A percentile compares a stretch with the other conserved stretches of the same genome.
Conservation (phyloP, 2,888 invertebrate species). For the Pyrrhosoma nymphula region DNA sequence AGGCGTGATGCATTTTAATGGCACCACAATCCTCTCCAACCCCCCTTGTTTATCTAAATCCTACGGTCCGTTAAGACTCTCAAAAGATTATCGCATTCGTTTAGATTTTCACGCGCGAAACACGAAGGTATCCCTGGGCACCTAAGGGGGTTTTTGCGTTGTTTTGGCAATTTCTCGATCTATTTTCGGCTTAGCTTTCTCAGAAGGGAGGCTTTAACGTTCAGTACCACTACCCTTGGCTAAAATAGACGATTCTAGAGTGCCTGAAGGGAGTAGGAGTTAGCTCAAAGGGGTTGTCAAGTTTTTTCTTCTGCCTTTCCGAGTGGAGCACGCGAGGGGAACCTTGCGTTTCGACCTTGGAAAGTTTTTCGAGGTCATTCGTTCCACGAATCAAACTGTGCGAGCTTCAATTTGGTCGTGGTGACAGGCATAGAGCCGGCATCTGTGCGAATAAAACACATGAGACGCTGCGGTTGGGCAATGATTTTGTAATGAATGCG, state of each 20-base stretch:
- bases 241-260: conserved; percentile 51
- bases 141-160: background rate
- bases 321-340: background rate
- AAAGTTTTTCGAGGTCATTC: conserved; percentile 49
- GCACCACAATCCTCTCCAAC: background rate
- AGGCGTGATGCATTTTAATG: background rate
- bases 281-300: background rate
- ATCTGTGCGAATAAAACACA: background rate
- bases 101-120: background rate
- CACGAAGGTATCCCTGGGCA: background rate
- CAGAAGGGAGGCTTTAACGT: conserved; percentile 9
- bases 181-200: conserved; percentile 30
- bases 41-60: background rate
- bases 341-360: conserved; percentile 40
- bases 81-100: background rate
- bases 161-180: conserved; percentile 9
- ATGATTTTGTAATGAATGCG: no score
- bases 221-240: conserved; percentile 23
- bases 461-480: background rate
- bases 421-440: background rate
- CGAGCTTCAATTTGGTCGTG: background rate
- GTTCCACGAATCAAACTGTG: background rate
- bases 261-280: background rate
- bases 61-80: background rate
- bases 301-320: background rate